A percentile compares a stretch with the other conserved stretches of the same genome.
phyloP scores from a whole-genome alignment of 2,888 invertebrate genomes.

The Eristalis arbustorum region DNA sequence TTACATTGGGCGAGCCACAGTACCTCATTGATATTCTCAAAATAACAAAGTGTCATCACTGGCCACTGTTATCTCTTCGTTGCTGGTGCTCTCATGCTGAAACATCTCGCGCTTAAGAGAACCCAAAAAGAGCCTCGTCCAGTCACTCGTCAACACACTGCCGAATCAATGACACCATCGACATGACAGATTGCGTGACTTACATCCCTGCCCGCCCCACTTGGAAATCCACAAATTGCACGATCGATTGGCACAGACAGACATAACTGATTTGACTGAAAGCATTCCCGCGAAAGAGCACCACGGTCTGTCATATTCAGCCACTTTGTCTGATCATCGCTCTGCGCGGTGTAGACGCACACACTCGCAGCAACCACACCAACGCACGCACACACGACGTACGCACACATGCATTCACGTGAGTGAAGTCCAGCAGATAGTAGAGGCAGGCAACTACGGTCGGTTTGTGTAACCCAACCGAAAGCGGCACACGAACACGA shows the following conservation, averaged over 20 bases:
- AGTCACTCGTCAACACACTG: not conserved
- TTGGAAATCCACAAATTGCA: not conserved
- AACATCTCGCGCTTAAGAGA: constrained; percentile 8
- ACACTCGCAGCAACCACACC: not conserved
- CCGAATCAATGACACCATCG: no score
- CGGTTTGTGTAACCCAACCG: constrained; percentile 5
- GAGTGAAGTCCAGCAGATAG: constrained; percentile 37
- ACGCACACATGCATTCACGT: not conserved
- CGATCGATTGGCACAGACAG: not conserved
- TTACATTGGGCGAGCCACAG: not conserved
- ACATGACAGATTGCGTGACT: not conserved
- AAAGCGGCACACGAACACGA: constrained; percentile 23
- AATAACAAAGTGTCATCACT: constrained; percentile 20
- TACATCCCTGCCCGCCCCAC: not conserved
- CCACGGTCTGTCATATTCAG: not conserved
- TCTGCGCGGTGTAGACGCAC: not conserved
- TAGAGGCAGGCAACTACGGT: not conserved
- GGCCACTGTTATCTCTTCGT: not conserved
- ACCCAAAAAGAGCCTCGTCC: not conserved
- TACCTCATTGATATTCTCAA: not conserved
- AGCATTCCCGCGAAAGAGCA: not conserved
- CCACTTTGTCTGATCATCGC: not conserved
- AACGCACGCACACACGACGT: constrained; percentile 4
- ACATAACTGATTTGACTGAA: not conserved
- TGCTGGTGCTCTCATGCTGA: not conserved